A percentile compares a stretch with the other conserved stretches of the same genome.
phyloP scores from a whole-genome alignment of 2,888 invertebrate genomes.

The Dioctria linearis region DNA sequence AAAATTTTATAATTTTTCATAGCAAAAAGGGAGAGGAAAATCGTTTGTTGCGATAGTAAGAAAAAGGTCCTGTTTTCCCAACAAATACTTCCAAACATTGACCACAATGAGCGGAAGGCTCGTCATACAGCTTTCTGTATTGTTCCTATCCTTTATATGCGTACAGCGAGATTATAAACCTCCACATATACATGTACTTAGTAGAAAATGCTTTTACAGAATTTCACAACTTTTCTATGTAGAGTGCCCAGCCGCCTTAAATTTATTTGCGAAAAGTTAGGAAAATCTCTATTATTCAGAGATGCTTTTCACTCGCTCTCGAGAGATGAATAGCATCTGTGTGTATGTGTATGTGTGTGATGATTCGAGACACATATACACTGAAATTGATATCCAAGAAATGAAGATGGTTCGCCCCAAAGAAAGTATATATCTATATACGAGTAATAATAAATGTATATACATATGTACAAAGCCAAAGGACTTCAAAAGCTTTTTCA shows the following conservation, averaged over 20 bases:
- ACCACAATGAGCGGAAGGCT: slow-evolving; percentile 18
- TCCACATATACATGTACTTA: no score
- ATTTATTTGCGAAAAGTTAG: slow-evolving; percentile 16
- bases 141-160: slow-evolving; percentile 1
- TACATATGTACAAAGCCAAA: no score
- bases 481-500: slow-evolving; percentile 21
- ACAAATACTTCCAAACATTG: slow-evolving; percentile 28
- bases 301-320: slow-evolving; percentile 28
- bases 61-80: slow-evolving; percentile 47
- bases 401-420: slow-evolving; percentile 27
- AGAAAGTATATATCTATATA: background rate
- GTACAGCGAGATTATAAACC: background rate
- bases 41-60: slow-evolving; percentile 45
- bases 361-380: slow-evolving; percentile 7
- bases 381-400: slow-evolving; percentile 20
- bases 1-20: slow-evolving; percentile 40
- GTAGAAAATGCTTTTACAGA: slow-evolving; percentile 27
- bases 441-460: no score
- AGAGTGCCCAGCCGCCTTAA: slow-evolving; percentile 22
- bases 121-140: background rate
- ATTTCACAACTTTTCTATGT: slow-evolving; percentile 30
- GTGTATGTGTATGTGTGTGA: no score
- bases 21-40: slow-evolving; percentile 52
- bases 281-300: slow-evolving; percentile 7
- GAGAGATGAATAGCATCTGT: slow-evolving; percentile 2